Base-by-base conservation (phyloP, 2,888 invertebrate species). In the Amphipyra tragopoginis region DNA sequence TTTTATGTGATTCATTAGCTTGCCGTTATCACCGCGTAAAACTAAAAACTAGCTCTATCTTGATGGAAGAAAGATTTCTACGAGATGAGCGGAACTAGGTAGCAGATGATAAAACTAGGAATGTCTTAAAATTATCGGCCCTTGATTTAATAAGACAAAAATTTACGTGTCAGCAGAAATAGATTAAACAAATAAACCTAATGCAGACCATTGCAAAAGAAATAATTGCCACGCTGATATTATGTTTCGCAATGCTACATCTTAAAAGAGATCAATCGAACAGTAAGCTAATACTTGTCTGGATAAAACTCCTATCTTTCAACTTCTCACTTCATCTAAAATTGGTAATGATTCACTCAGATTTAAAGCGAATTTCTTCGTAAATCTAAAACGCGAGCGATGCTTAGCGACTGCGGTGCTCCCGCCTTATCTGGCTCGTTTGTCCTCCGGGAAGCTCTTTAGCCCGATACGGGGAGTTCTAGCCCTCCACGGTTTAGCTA, bases 381-480 rank as follows among this genome's bases (percentile, higher is more conserved):
- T 63, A 48, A 57, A 75, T 66, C 51, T 69, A 54, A 57, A 74
- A 69, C 43, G 57, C 75, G 58, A 61, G 57, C 52, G 61, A 56
- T 60, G 58, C 54, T 74, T 57, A 63, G 50, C 73, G 82, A 80
- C 81, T 82, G 80, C 82, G 77, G 72, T 80, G 81, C 82, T 77
- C 80, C 75, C 71, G 78, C 80, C 87, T 93, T 93, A 93, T 93
- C 92, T 86, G 73, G 77, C 85, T 91, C 92, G 91, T 93, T 92
- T 90, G 90, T 91, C 86, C 89, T 86, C 81, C 81, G 83, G 90
- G 90, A 92, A 90, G 87, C 90, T 87, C 86, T 91, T 88, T 86
- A 86, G 77, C 78, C 80, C 77, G 89, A 88, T 89, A 90, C 77
- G 82, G 75, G 70, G 80, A 71, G 78, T 73, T 77, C 80, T 77